Percentiles rank a stretch among this genome's conserved stretches.
These are phyloP conservation scores for Adrianichthys oophorus DNA, from an alignment of 2,797 vertebrate genomes.

Conservation along the genomic window DNA sequence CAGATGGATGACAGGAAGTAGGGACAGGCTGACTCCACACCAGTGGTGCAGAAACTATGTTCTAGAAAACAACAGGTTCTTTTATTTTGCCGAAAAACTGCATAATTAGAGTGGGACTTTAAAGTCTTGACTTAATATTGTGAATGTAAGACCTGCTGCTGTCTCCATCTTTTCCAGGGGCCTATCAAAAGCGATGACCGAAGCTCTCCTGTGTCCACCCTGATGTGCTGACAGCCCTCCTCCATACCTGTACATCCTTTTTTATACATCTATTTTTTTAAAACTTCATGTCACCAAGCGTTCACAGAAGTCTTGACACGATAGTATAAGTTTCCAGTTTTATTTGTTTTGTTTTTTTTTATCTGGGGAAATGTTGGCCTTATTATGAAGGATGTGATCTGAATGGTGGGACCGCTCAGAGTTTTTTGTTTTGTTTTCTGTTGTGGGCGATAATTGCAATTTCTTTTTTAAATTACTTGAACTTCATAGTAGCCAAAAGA, in stretches of 20 bases:
- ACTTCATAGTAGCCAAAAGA: constrained; percentile 44
- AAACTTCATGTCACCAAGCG: constrained; percentile 46
- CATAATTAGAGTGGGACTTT: no score
- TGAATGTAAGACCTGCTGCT: constrained; percentile 1
- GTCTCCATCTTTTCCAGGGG: constrained; percentile 77
- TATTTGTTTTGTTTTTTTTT: constrained; percentile 2
- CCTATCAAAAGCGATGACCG: constrained; percentile 89
- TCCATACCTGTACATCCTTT: constrained; percentile 27
- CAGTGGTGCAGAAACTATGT: no score
- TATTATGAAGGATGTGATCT: constrained; percentile 20
- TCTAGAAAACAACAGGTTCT: no score
- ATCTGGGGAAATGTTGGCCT: constrained; percentile 21
- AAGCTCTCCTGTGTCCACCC: constrained; percentile 41
- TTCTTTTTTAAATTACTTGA: constrained; percentile 49
- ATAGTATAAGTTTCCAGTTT: constrained; percentile 24
- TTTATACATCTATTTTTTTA: constrained; percentile 26
- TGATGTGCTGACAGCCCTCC: constrained; percentile 42
- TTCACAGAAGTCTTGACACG: constrained; percentile 58
- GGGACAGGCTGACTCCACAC: no score
- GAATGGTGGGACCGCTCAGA: constrained; percentile 44
- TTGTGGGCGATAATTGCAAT: constrained; percentile 9
- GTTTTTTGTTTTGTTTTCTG: constrained; percentile 8
- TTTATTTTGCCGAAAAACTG: no score
- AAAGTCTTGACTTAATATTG: no score
- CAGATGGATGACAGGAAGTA: no score